These are phyloP conservation scores for Auanema sp. DNA, from an alignment of 2,888 invertebrate species.

Conservation along the genomic window DNA sequence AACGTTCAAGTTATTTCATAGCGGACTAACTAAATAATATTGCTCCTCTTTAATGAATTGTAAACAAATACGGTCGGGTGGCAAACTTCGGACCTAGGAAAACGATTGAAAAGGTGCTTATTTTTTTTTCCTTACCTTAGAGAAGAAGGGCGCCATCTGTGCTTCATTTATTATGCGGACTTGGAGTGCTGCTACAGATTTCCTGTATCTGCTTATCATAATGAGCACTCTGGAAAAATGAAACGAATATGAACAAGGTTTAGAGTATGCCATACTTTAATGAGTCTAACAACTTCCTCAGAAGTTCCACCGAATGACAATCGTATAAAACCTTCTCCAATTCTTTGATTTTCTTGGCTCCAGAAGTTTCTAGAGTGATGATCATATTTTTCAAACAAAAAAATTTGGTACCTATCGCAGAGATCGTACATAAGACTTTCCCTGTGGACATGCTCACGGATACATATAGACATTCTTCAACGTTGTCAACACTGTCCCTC, in stretches of 20 bases:
- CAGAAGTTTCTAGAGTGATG: conserved; percentile 18
- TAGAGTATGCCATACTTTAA: conserved; percentile 14
- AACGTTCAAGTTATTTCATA: background rate
- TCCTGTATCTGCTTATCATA: conserved; percentile 52
- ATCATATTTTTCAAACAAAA: background rate
- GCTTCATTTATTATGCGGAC: conserved; percentile 30
- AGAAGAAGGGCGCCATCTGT: conserved; percentile 31
- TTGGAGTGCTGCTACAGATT: conserved; percentile 45
- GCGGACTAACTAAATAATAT: conserved; percentile 39
- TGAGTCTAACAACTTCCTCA: conserved; percentile 26
- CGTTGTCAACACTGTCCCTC: conserved; percentile 21
- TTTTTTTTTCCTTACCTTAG: conserved; percentile 23
- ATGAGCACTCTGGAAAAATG: conserved; percentile 36
- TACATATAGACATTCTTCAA: conserved; percentile 41
- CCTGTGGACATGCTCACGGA: conserved; percentile 58
- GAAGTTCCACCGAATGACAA: conserved; percentile 20
- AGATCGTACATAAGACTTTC: conserved; percentile 47
- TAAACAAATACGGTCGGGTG: conserved; percentile 37
- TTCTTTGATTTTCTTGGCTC: conserved; percentile 19
- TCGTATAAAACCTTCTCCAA: conserved; percentile 42
- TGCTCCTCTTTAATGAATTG: conserved; percentile 48
- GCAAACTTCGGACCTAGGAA: conserved; percentile 21
- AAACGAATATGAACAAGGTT: background rate
- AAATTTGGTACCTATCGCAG: conserved; percentile 24
- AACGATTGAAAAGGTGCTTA: background rate